These are phyloP conservation scores for Toxostoma redivivum DNA, from an alignment of 2,113 vertebrate genomes.

Conservation along the genomic window DNA sequence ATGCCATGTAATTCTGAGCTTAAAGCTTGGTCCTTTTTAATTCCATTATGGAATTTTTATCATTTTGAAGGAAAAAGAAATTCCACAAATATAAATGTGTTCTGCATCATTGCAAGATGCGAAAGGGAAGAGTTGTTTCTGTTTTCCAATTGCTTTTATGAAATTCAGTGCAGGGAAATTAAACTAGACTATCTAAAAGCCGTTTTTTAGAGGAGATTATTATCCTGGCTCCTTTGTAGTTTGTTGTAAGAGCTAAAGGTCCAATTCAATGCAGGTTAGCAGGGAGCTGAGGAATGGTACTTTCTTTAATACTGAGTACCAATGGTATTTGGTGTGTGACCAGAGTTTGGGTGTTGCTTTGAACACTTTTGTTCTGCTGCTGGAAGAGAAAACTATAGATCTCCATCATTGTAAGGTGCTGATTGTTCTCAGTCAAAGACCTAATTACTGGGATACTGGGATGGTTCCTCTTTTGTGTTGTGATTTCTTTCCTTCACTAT, in stretches of 20 bases:
- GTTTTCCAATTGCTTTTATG: background rate
- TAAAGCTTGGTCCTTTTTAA: background rate
- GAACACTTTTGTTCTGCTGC: background rate
- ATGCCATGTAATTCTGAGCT: background rate
- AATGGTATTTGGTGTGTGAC: background rate
- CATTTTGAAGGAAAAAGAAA: background rate
- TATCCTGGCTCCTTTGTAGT: background rate
- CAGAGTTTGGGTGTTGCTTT: background rate
- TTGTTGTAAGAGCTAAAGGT: background rate
- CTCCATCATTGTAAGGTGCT: background rate
- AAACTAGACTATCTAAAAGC: background rate
- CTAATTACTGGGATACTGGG: background rate
- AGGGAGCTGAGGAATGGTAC: background rate
- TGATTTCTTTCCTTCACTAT: background rate
- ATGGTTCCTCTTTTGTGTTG: background rate
- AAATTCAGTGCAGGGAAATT: background rate
- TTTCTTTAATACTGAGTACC: background rate
- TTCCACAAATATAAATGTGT: background rate
- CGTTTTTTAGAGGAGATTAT: rapidly evolving
- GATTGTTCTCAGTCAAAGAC: background rate
- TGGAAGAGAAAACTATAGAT: background rate
- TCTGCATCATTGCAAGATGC: background rate
- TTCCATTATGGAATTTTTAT: background rate
- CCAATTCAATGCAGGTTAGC: rapidly evolving
- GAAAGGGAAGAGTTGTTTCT: background rate